These are phyloP conservation scores for Musca domestica DNA, from an alignment of 1,140 invertebrate species.

Conservation along the genomic window DNA sequence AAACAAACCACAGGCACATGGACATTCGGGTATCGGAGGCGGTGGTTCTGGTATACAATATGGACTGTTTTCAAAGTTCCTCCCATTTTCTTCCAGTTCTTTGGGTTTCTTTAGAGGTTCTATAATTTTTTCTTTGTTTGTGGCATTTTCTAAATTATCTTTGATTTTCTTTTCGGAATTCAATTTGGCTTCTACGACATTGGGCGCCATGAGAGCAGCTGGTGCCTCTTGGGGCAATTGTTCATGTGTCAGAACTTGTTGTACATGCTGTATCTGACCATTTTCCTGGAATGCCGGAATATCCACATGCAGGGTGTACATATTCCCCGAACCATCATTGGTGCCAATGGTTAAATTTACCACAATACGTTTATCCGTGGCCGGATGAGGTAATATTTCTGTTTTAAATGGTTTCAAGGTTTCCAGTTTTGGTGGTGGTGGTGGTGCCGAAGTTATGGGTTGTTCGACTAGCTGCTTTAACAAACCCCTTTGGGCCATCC, in stretches of 20 bases:
- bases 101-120: no score
- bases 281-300: slow-evolving; percentile 39
- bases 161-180: no score
- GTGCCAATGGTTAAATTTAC: slow-evolving; percentile 51
- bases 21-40: slow-evolving; percentile 50
- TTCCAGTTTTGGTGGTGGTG: slow-evolving; percentile 20
- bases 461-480: background rate
- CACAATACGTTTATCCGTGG: slow-evolving; percentile 40
- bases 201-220: background rate
- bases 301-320: slow-evolving; percentile 51
- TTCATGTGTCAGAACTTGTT: slow-evolving; percentile 45
- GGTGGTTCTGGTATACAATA: slow-evolving; percentile 46
- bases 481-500: background rate
- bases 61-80: slow-evolving; percentile 14
- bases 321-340: slow-evolving; percentile 43
- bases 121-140: no score
- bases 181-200: background rate
- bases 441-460: background rate
- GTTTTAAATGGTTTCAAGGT: slow-evolving; percentile 35
- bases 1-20: slow-evolving; percentile 38
- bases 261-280: slow-evolving; percentile 31
- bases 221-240: no score
- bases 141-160: background rate
- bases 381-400: slow-evolving; percentile 27
- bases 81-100: background rate